phyloP scores from a whole-genome alignment of 2,797 vertebrate species.

The Lutjanus argentimaculatus region DNA sequence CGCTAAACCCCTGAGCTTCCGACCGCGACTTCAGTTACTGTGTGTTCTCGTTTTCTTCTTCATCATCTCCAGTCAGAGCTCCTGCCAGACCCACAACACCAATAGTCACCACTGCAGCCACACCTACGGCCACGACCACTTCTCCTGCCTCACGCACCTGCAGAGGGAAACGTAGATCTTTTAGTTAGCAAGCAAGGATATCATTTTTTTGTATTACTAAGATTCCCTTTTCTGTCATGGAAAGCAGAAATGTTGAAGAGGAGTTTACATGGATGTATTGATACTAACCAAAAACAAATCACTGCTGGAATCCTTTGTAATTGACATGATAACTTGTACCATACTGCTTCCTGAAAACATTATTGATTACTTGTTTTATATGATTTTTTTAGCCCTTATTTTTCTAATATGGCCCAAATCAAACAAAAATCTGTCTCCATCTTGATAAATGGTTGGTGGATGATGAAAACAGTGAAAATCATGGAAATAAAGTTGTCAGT shows the following conservation, averaged over 20 bases:
- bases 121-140: constrained; percentile 7
- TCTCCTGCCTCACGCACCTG: constrained; percentile 79
- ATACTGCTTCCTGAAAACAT: not conserved
- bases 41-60: constrained; percentile 65
- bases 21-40: constrained; percentile 43
- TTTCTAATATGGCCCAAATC: too few species aligned
- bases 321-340: not conserved
- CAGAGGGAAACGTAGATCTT: constrained; percentile 1
- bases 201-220: not conserved
- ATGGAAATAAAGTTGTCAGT: not conserved
- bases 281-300: not conserved
- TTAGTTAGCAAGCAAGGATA: not conserved
- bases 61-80: constrained; percentile 61
- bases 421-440: not conserved
- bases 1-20: not conserved
- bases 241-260: too few species aligned
- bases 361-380: too few species aligned
- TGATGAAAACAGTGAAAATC: not conserved
- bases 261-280: not conserved
- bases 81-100: constrained; percentile 56
- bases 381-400: not conserved
- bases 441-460: not conserved
- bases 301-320: not conserved
- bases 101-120: constrained; percentile 5
- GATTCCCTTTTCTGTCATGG: not conserved